Evolutionary conservation across 2,113 vertebrate genomes (phyloP).

Genomic region (Fregetta grallaria): DNA sequence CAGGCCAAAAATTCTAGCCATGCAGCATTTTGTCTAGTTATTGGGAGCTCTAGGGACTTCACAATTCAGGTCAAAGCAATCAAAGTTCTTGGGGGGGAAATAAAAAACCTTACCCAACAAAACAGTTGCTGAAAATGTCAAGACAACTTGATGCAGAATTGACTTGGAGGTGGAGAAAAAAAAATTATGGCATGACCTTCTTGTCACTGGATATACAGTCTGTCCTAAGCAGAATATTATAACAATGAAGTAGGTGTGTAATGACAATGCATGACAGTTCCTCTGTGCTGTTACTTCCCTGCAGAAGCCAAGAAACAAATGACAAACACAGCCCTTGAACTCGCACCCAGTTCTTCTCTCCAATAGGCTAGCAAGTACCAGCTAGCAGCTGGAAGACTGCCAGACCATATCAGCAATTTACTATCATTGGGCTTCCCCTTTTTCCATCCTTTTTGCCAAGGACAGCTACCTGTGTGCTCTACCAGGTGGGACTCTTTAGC

Average conservation of each 20-base stretch:
- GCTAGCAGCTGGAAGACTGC: not conserved
- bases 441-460: not conserved
- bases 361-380: not conserved
- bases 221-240: not conserved
- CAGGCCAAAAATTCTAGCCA: not conserved
- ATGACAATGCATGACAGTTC: not conserved
- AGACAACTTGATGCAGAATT: not conserved
- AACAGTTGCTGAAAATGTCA: not conserved
- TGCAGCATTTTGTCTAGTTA: not conserved
- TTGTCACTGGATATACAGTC: not conserved
- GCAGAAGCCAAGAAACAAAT: not conserved
- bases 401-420: not conserved
- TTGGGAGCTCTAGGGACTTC: not conserved
- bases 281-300: not conserved
- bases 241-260: not conserved
- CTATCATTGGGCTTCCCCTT: not conserved
- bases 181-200: not conserved
- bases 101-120: not conserved
- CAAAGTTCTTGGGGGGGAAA: not conserved
- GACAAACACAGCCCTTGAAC: not conserved
- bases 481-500: not conserved
- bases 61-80: not conserved
- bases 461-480: not conserved
- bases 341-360: not conserved
- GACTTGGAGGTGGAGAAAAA: not conserved